Conservation (phyloP, 2,888 invertebrate species). For the Eutolmus rufibarbis region DNA sequence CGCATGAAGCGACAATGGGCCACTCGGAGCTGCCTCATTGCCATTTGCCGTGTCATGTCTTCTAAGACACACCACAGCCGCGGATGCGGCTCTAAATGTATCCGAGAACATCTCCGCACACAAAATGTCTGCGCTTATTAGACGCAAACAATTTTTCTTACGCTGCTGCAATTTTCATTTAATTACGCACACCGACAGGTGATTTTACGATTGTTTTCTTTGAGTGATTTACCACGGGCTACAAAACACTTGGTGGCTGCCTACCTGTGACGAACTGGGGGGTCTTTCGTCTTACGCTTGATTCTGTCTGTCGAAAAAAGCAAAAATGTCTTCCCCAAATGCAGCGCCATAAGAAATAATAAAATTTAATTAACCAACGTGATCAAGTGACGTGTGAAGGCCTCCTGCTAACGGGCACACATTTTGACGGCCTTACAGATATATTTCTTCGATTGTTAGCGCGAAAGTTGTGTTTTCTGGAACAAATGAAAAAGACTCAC, state of each 20-base stretch:
- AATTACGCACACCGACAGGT: neutral
- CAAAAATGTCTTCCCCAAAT: conserved; percentile 3
- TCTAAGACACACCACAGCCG: neutral
- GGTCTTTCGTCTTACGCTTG: neutral
- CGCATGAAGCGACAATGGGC: neutral
- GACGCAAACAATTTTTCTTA: neutral
- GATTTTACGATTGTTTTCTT: neutral
- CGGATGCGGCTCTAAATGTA: neutral
- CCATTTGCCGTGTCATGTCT: neutral
- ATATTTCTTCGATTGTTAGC: conserved; percentile 22
- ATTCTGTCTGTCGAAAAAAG: neutral
- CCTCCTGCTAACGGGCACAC: neutral
- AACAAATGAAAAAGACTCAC: neutral
- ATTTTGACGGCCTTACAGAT: conserved; percentile 30
- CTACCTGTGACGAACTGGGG: neutral
- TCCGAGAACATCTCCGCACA: neutral
- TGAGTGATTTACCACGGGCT: neutral
- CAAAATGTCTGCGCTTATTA: neutral
- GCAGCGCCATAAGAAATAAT: conserved; percentile 29
- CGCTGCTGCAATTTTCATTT: neutral
- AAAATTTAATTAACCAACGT: conserved; percentile 43
- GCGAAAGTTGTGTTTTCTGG: conserved; percentile 27
- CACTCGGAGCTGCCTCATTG: neutral
- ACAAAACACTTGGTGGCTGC: neutral
- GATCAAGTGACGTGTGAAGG: conserved; percentile 43